Evolutionary conservation across 2,888 invertebrate genomes (phyloP).

Genomic region (Acanthoscelides obtectus): DNA sequence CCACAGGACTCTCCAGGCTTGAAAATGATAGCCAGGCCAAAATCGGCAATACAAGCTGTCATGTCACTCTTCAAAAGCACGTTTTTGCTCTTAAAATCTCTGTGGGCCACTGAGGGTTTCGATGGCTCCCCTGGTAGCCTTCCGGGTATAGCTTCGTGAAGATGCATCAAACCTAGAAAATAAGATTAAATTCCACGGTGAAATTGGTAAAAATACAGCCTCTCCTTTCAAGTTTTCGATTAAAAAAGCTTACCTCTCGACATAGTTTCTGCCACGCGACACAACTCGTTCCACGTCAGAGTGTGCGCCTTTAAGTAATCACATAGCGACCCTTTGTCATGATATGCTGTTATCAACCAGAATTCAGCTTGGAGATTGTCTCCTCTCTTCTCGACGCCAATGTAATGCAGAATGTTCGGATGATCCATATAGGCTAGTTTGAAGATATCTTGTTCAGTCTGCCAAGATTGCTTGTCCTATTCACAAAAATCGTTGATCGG

Average conservation of each 20-base stretch:
- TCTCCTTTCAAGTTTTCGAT: no score
- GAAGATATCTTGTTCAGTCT: conserved; percentile 91
- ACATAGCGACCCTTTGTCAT: conserved; percentile 87
- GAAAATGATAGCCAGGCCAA: conserved; percentile 91
- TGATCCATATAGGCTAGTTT: conserved; percentile 88
- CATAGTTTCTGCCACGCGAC: conserved; percentile 84
- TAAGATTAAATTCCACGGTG: background rate
- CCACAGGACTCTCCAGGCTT: conserved; percentile 84
- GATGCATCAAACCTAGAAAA: conserved; percentile 68
- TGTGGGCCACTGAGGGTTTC: conserved; percentile 93
- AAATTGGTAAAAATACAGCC: background rate
- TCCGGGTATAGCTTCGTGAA: conserved; percentile 85
- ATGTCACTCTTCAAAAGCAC: conserved; percentile 87
- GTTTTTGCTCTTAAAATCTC: conserved; percentile 98
- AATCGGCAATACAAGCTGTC: conserved; percentile 95
- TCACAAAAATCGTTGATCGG: no score
- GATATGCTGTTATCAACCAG: conserved; percentile 95
- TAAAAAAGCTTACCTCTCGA: conserved; percentile 55
- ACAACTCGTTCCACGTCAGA: conserved; percentile 79
- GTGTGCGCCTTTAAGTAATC: conserved; percentile 92
- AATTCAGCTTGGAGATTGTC: conserved; percentile 83
- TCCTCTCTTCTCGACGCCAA: conserved; percentile 85
- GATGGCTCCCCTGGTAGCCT: conserved; percentile 56
- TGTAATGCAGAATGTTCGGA: conserved; percentile 82
- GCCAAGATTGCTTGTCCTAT: conserved; percentile 88